These are phyloP conservation scores for Brachylomia viminalis DNA, from an alignment of 2,888 invertebrate species.

Conservation along the genomic window DNA sequence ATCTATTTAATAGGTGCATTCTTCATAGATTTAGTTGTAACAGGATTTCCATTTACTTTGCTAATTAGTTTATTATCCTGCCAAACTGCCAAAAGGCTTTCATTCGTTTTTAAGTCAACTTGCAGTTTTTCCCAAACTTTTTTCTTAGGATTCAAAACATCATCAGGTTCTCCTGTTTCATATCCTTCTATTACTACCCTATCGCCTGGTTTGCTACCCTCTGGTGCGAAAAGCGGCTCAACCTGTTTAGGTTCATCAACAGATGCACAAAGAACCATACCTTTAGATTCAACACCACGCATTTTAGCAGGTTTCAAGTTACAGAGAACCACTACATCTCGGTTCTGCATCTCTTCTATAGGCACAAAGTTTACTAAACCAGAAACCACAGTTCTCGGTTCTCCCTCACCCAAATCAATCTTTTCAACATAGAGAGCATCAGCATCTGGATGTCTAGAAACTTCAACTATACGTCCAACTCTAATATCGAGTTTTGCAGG, in stretches of 20 bases:
- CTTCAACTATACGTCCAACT: conserved; percentile 96
- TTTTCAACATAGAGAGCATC: conserved; percentile 97
- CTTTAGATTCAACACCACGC: conserved; percentile 97
- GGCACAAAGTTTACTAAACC: conserved; percentile 98
- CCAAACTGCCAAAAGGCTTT: conserved; percentile 95
- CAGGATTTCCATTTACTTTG: conserved; percentile 93
- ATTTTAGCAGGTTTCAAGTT: conserved; percentile 99
- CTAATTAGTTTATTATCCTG: conserved; percentile 94
- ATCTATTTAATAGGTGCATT: conserved; percentile 95
- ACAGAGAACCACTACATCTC: conserved; percentile 97
- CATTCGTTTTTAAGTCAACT: conserved; percentile 93
- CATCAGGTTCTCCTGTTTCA: conserved; percentile 94
- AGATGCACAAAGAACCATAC: conserved; percentile 98
- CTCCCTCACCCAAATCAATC: conserved; percentile 96
- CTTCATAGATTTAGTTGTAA: conserved; percentile 94
- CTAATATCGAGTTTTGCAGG: conserved; percentile 96
- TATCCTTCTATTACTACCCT: conserved; percentile 95
- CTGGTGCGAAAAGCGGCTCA: conserved; percentile 96
- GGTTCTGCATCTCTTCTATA: conserved; percentile 96
- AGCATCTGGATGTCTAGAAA: conserved; percentile 97
- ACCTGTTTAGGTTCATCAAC: conserved; percentile 94
- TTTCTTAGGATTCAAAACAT: conserved; percentile 98
- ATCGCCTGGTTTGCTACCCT: conserved; percentile 95
- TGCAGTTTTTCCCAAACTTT: conserved; percentile 99
- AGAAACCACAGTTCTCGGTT: conserved; percentile 94